These are phyloP conservation scores for Onychomys torridus DNA, from an alignment of 2,797 vertebrate species.

Conservation along the genomic window DNA sequence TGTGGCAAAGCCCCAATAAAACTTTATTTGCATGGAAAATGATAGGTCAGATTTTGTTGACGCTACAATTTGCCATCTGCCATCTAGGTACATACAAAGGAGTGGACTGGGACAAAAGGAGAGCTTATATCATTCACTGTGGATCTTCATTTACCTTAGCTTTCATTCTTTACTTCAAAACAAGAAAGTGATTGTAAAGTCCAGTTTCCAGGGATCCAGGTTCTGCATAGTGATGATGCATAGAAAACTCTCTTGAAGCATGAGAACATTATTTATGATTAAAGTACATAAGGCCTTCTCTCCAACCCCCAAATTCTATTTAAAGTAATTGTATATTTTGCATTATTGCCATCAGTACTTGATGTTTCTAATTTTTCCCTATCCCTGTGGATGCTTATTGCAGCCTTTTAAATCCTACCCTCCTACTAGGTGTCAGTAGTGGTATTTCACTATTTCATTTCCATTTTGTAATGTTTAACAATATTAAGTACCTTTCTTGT, in stretches of 20 bases:
- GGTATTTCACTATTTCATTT: no score
- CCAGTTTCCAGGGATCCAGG: neutral
- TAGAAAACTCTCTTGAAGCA: neutral
- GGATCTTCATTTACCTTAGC: neutral
- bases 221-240: neutral
- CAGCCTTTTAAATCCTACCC: no score
- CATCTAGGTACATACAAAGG: neutral
- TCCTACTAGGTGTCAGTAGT: no score
- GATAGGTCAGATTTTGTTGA: neutral
- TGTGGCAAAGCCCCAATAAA: neutral
- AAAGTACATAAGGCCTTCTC: neutral
- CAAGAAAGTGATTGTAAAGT: conserved; percentile 6
- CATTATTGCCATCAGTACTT: no score
- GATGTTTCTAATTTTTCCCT: no score
- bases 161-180: conserved; percentile 48
- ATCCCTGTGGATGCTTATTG: no score
- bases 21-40: conserved; percentile 31
- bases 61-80: neutral
- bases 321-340: no score
- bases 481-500: no score
- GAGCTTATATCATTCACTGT: neutral
- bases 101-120: neutral
- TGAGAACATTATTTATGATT: conserved; percentile 31
- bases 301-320: no score
- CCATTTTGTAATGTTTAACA: no score